phyloP scores from a whole-genome alignment of 2,113 vertebrate genomes.

The Ifrita kowaldi region DNA sequence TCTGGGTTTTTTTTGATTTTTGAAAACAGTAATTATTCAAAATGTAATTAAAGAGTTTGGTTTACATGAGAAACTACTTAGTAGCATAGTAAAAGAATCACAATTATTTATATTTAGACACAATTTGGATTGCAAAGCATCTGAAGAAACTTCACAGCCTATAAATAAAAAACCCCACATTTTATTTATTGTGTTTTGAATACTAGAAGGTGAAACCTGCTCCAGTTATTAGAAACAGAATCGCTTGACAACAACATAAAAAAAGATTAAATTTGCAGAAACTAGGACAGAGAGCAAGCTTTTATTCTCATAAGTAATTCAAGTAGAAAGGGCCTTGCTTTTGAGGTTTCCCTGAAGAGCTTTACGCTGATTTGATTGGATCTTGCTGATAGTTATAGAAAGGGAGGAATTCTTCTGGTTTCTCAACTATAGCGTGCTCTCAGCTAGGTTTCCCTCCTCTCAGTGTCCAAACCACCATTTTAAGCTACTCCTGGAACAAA shows the following conservation, averaged over 20 bases:
- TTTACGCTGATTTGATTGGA: background rate
- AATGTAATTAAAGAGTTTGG: background rate
- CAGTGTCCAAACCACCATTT: background rate
- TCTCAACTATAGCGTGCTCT: background rate
- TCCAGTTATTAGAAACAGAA: background rate
- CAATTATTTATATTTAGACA: background rate
- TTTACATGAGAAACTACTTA: background rate
- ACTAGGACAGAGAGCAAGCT: background rate
- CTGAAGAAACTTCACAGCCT: background rate
- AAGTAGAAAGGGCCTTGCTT: background rate
- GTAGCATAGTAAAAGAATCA: background rate
- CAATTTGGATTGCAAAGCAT: background rate
- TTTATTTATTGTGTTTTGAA: background rate
- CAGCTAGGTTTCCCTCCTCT: background rate
- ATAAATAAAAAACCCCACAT: background rate
- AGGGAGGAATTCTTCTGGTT: background rate
- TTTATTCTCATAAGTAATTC: constrained; percentile 25
- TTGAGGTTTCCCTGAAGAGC: constrained; percentile 27
- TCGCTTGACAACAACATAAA: background rate
- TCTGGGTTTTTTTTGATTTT: background rate
- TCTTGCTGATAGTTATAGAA: background rate
- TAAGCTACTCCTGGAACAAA: background rate
- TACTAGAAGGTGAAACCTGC: background rate
- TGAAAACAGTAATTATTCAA: background rate
- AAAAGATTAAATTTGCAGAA: background rate